These are phyloP conservation scores for Lynx canadensis DNA, from an alignment of 2,113 vertebrate species.

Conservation along the genomic window DNA sequence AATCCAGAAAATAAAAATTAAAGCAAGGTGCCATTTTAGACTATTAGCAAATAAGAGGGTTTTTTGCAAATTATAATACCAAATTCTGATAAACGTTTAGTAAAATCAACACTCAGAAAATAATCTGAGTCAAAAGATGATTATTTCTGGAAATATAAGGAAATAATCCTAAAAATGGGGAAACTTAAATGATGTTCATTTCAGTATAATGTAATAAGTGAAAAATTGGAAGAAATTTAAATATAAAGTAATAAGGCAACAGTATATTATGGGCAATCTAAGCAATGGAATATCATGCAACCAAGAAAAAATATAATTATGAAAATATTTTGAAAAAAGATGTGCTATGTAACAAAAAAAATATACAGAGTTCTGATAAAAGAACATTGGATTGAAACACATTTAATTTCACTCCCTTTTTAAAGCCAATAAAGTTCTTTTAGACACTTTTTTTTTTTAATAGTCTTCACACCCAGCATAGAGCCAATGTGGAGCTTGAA, in stretches of 20 bases:
- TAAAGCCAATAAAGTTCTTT: constrained; percentile 5
- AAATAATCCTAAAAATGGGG: not conserved
- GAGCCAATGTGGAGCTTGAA: too few species aligned
- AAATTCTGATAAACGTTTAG: not conserved
- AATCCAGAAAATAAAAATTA: not conserved
- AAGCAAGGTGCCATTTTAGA: not conserved
- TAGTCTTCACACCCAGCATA: too few species aligned
- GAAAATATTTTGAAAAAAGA: not conserved
- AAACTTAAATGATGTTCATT: not conserved
- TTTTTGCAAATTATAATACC: not conserved
- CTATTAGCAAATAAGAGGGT: not conserved
- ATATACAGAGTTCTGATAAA: not conserved
- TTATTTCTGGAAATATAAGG: not conserved
- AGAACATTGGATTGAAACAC: not conserved
- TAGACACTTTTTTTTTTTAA: too few species aligned
- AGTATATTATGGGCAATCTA: not conserved
- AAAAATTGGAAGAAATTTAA: not conserved
- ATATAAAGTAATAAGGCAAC: not conserved
- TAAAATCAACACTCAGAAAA: constrained; percentile 36
- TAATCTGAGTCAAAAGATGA: not conserved
- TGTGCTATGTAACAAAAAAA: not conserved
- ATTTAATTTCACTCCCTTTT: not conserved
- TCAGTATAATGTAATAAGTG: not conserved
- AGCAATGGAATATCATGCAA: not conserved
- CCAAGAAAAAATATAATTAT: constrained; percentile 12